Evolutionary conservation across 2,888 invertebrate species (phyloP).

Genomic region (Acanthosepion lycidas): DNA sequence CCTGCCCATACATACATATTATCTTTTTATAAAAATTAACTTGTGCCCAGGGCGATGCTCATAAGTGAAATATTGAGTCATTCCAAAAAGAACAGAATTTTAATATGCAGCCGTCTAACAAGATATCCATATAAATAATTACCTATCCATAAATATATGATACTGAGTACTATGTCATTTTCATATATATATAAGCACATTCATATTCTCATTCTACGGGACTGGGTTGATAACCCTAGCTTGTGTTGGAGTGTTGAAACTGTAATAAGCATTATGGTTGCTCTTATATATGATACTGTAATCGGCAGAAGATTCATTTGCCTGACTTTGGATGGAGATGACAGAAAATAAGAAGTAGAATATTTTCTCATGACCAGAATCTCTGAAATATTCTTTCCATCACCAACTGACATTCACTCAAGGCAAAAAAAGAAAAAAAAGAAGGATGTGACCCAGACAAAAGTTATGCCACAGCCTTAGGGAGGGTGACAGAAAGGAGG

Average conservation of each 20-base stretch:
- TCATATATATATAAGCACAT: neutral
- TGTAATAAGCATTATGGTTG: neutral
- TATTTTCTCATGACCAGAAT: neutral
- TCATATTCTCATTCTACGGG: neutral
- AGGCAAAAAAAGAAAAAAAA: neutral
- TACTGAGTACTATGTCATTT: neutral
- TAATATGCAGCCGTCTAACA: too few species aligned
- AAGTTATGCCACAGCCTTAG: neutral
- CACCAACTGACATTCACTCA: neutral
- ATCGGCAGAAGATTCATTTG: neutral
- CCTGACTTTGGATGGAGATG: neutral
- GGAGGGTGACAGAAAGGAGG: neutral
- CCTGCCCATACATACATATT: too few species aligned
- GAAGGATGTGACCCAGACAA: neutral
- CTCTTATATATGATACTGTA: neutral
- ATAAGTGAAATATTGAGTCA: too few species aligned
- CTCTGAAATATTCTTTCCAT: neutral
- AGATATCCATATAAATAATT: too few species aligned
- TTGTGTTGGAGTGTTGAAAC: neutral
- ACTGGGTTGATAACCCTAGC: neutral
- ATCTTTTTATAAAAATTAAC: too few species aligned
- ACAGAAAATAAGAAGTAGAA: neutral
- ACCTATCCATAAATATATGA: neutral
- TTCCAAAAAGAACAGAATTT: too few species aligned
- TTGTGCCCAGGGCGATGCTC: too few species aligned